Base-by-base conservation (phyloP, 2,113 vertebrate species). In the Engystomops pustulosus region DNA sequence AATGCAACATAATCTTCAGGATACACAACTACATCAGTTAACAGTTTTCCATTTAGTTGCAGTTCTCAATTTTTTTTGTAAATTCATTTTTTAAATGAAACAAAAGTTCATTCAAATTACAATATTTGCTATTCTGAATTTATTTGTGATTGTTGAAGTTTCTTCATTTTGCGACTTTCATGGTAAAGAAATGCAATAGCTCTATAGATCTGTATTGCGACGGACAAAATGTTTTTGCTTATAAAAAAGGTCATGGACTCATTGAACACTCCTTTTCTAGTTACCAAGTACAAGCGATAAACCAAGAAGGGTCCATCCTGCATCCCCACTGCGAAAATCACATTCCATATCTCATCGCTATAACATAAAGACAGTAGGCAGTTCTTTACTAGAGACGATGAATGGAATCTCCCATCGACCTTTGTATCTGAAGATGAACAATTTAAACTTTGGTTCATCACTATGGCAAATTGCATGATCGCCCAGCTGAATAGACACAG, bases 221-320 rank as follows among this genome's bases (percentile, higher is more conserved):
- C 91, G 0, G 92, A 86, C 3, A 95, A 90, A 60, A 93, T 92
- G 87, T 94, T 95, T 87, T 95, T 94, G 87, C 92, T 93, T 38
- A 91, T 93, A 84, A 95, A 94, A 80, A 93, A 94, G 34, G 93
- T 92, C 91, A 93, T 93, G 23, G 91, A 87, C 84, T 94, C 92
- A 89, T 93, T 94, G 18, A 92, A 90, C 1, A 93, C 91, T 12
- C 87, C 84, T 83, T 92, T 90, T 34, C 69, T 83, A n/a, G 90
- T 79, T 89, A 93, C 90, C 68, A 94, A 90, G 86, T 93, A 95
- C 34, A 94, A 86, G 1, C 91, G 90, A 86, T 92, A 94, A 36
- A 92, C 10, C 9, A 95, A 90, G 67, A 94, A 94, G 0, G 93
- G 93, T 36, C 91, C 93, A 0, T 94, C 92, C 71, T 94, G 94